Base-by-base conservation (phyloP, 2,888 invertebrate species). In the Biston betularia region DNA sequence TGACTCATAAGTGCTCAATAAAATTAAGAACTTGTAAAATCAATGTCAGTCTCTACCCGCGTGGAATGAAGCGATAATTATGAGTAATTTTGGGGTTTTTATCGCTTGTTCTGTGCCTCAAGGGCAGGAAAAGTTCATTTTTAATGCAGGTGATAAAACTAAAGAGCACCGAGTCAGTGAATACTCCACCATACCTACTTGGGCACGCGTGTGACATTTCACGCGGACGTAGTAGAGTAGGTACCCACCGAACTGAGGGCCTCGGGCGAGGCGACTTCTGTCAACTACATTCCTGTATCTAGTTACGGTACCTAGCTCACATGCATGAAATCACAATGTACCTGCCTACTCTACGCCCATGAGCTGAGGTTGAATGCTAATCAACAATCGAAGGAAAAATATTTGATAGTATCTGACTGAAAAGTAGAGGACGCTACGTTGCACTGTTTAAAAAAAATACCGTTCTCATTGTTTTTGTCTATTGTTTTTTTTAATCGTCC, bases 151-250 rank as follows among this genome's bases (percentile, higher is more conserved):
- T 58, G 64, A 67, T 64, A 65, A 60, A 68, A 65, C 58, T 54
- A 69, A 69, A 68, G 62, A 68, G 35, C 60, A 60, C 57, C 15
- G 38, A 10, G 44, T 42, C 15, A 45, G 53, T 38, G 58, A 48
- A 42, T 58, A 54, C 53, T 63, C 55, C 46, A 45, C 45, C 14
- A 8, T 14, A 42, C 14, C 45, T 45, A 59, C 38, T 67, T 69
- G 72, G 69, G 53, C 49, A 53, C 62, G 33, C 54, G 64, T 54
- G 65, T 74, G 74, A 69, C 74, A 71, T 72, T 71, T 71, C 48
- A 45, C 50, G 48, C 34, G 56, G 52, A 66, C 63, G 65, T 74
- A 68, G 68, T 54, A 64, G 68, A 38, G 49, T 53, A 66, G 50
- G 11, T 38, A 14, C 33, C 14, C 34, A 14, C 35, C 3, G 12